Conservation (phyloP, 2,888 invertebrate genomes). For the Pomacea canaliculata region DNA sequence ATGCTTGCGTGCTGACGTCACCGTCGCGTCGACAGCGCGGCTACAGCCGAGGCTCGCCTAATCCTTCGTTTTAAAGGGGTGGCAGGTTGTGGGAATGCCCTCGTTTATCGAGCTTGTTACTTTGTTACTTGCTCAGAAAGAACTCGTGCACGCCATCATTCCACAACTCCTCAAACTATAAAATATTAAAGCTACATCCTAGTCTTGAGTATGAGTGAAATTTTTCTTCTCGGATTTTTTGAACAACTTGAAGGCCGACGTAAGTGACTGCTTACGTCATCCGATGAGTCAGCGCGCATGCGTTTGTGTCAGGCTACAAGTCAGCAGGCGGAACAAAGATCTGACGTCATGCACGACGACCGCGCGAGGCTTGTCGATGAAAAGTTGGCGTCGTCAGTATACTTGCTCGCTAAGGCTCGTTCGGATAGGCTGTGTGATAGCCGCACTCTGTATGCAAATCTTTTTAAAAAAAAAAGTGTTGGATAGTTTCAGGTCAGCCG, state of each 20-base stretch:
- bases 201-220: too few relatives aligned
- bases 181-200: too few relatives aligned
- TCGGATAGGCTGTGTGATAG: too few relatives aligned
- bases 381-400: too few relatives aligned
- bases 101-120: background rate
- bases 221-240: too few relatives aligned
- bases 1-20: slow-evolving; percentile 37
- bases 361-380: background rate
- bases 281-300: slow-evolving; percentile 38
- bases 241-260: slow-evolving; percentile 1
- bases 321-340: slow-evolving; percentile 22
- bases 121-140: too few relatives aligned
- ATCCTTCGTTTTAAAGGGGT: slow-evolving; percentile 12
- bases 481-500: too few relatives aligned
- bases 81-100: background rate
- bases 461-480: too few relatives aligned
- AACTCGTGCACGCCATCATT: too few relatives aligned
- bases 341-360: slow-evolving; percentile 32
- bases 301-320: slow-evolving; percentile 30
- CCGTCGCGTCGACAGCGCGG: slow-evolving; percentile 36
- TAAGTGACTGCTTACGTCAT: slow-evolving; percentile 29
- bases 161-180: too few relatives aligned
- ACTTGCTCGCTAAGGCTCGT: too few relatives aligned
- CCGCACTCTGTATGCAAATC: too few relatives aligned
- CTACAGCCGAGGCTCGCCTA: slow-evolving; percentile 9